These are phyloP conservation scores for Tichodroma muraria DNA, from an alignment of 2,113 vertebrate species.

Conservation along the genomic window DNA sequence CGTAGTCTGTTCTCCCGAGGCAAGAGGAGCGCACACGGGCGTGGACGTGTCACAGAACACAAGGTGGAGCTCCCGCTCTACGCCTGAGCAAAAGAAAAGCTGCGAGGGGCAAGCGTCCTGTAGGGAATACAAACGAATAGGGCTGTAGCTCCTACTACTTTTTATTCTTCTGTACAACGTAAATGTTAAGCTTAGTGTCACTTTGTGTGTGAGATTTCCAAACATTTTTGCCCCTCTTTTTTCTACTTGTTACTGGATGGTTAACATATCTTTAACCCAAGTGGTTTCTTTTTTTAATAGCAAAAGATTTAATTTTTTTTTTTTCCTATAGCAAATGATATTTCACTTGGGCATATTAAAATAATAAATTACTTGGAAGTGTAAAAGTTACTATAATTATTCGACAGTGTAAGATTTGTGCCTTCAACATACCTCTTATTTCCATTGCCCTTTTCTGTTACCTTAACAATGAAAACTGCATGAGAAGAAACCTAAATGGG, in stretches of 20 bases:
- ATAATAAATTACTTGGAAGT: not conserved
- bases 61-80: constrained; percentile 32
- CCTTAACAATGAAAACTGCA: not conserved
- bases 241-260: not conserved
- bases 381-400: not conserved
- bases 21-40: not conserved
- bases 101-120: rapidly evolving
- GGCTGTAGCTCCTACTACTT: not conserved
- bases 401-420: not conserved
- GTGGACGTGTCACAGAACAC: not conserved
- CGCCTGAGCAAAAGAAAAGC: not conserved
- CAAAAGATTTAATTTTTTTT: not conserved
- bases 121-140: not conserved
- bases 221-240: not conserved
- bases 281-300: not conserved
- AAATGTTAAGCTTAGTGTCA: not conserved
- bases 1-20: not conserved
- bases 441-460: not conserved
- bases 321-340: not conserved
- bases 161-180: not conserved
- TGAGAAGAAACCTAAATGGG: not conserved
- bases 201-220: not conserved
- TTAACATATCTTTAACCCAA: not conserved
- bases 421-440: not conserved
- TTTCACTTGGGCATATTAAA: not conserved